Percentiles rank a stretch among this genome's conserved stretches.
Evolutionary conservation across 2,797 vertebrate genomes (phyloP).

Genomic region (Miichthys miiuy): DNA sequence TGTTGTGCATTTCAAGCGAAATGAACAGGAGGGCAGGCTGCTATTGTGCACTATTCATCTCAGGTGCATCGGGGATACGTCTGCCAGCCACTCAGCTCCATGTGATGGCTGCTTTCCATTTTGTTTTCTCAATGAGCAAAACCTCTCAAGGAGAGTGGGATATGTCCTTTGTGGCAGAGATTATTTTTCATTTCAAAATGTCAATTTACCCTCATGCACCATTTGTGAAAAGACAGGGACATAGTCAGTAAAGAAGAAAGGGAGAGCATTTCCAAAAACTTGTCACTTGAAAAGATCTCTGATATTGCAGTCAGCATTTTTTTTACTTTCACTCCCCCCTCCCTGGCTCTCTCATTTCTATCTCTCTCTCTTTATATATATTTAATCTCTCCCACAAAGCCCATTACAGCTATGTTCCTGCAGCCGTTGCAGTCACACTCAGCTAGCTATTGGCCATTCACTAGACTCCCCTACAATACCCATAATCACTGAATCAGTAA

Average conservation of each 20-base stretch:
- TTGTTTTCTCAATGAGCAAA: conserved; percentile 74
- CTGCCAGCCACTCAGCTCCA: conserved; percentile 51
- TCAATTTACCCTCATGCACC: conserved; percentile 60
- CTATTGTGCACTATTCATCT: conserved; percentile 69
- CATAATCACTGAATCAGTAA: conserved; percentile 82
- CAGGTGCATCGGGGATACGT: conserved; percentile 64
- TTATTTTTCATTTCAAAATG: conserved; percentile 73
- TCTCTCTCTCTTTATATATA: conserved; percentile 60
- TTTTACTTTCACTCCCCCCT: conserved; percentile 39
- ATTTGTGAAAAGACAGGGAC: conserved; percentile 39
- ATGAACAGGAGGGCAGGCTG: conserved; percentile 44
- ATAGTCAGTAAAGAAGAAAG: conserved; percentile 23
- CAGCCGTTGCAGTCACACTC: conserved; percentile 71
- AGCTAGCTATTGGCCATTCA: conserved; percentile 73
- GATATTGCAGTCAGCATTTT: conserved; percentile 70
- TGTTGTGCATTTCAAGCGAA: conserved; percentile 66
- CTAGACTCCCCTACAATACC: conserved; percentile 70
- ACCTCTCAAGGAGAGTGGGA: conserved; percentile 68
- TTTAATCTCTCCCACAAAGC: conserved; percentile 73
- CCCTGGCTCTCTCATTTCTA: conserved; percentile 50
- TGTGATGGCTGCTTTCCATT: conserved; percentile 75
- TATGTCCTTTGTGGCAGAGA: conserved; percentile 60
- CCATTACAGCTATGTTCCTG: conserved; percentile 66
- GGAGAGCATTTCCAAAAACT: conserved; percentile 47
- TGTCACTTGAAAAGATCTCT: conserved; percentile 70